Conservation (phyloP, 1,140 invertebrate genomes). For the Trigoniulus corallinus region DNA sequence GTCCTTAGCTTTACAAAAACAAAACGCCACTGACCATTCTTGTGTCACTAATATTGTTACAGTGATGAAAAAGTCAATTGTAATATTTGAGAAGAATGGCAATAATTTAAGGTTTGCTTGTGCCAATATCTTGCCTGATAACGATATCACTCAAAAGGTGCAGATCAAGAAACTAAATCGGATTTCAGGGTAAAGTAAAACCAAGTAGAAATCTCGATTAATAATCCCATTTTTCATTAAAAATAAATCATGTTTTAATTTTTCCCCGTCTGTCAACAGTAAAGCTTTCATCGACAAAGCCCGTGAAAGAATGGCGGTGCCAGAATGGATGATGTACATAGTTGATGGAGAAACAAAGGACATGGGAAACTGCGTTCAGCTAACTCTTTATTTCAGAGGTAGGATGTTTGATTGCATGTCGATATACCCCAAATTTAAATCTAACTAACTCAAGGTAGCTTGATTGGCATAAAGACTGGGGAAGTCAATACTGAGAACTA, state of each 20-base stretch:
- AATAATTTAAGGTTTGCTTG: conserved; percentile 59
- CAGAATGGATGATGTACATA: conserved; percentile 74
- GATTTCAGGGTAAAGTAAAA: not conserved
- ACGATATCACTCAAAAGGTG: conserved; percentile 20
- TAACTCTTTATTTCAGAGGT: conserved; percentile 73
- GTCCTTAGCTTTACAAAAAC: not conserved
- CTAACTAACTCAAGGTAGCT: too few relatives aligned
- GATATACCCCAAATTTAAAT: not conserved
- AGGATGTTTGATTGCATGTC: conserved; percentile 4
- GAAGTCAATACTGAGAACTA: not conserved
- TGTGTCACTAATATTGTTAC: conserved; percentile 32
- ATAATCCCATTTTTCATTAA: not conserved
- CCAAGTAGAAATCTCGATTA: not conserved
- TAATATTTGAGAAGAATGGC: conserved; percentile 59
- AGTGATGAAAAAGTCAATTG: conserved; percentile 67
- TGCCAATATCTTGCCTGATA: conserved; percentile 77
- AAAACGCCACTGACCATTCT: too few relatives aligned
- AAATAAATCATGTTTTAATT: conserved; percentile 8
- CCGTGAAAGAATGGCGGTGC: conserved; percentile 60
- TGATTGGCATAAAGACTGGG: too few relatives aligned
- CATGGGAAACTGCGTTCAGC: conserved; percentile 67
- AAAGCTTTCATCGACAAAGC: conserved; percentile 57
- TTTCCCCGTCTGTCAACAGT: conserved; percentile 42
- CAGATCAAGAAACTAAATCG: conserved; percentile 1
- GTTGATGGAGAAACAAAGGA: conserved; percentile 61